Conservation (phyloP, 2,797 vertebrate species). For the Pteropus rufus region DNA sequence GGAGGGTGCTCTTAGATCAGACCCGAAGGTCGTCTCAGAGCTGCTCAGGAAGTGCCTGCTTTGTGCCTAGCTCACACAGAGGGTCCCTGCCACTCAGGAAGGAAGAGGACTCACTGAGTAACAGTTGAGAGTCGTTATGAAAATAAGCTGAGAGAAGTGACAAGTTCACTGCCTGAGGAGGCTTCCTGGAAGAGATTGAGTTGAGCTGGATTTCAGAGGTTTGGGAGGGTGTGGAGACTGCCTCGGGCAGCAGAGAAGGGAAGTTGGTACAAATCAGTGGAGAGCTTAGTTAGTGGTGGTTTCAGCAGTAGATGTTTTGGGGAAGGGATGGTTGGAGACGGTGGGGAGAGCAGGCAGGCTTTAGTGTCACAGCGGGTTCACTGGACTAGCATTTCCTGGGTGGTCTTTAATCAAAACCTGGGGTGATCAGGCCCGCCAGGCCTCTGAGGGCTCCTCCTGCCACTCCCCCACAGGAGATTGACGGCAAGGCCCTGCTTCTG, state of each 20-base stretch:
- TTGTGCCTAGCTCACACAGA: not conserved
- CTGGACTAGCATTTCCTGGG: not conserved
- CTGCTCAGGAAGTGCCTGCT: not conserved
- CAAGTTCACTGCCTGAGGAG: not conserved
- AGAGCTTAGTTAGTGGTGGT: not conserved
- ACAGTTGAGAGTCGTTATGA: not conserved
- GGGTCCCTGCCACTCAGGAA: not conserved
- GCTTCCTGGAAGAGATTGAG: not conserved
- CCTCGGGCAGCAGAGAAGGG: not conserved
- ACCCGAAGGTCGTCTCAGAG: not conserved
- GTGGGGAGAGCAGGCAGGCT: not conserved
- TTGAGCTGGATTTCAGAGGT: not conserved
- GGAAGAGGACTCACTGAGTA: not conserved
- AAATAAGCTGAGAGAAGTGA: not conserved
- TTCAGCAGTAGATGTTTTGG: not conserved
- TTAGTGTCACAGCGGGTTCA: not conserved
- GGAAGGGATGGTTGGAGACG: not conserved
- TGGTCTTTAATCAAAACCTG: not conserved
- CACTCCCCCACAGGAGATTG: slow-evolving; percentile 90
- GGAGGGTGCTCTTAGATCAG: not conserved
- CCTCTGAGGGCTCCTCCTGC: not conserved
- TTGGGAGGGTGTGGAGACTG: not conserved
- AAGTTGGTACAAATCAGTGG: rapidly evolving
- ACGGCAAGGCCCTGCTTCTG: slow-evolving; percentile 95
- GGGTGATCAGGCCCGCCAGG: not conserved